Evolutionary conservation across 2,888 invertebrate species (phyloP).

Genomic region (Thymelicus sylvestris): DNA sequence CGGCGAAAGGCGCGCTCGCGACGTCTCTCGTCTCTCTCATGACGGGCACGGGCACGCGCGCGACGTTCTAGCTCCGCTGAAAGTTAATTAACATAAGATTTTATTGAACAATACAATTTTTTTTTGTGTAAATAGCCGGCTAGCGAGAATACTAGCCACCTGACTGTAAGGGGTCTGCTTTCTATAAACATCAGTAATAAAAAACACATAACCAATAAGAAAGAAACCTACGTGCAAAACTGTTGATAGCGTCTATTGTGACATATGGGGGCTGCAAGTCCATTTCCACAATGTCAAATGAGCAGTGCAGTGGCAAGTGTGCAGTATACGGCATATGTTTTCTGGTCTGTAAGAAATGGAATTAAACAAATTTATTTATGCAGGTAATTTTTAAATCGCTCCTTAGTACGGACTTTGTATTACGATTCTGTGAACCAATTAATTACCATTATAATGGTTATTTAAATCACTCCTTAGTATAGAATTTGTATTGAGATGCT

Average conservation of each 20-base stretch:
- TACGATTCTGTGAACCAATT: too few relatives aligned
- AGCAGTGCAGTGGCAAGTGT: conserved; percentile 95
- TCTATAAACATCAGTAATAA: too few relatives aligned
- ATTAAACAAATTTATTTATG: conserved; percentile 7
- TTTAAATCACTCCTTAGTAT: too few relatives aligned
- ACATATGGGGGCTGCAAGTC: conserved; percentile 90
- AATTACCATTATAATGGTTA: too few relatives aligned
- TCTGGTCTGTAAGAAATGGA: conserved; percentile 61
- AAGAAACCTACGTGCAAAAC: conserved; percentile 86
- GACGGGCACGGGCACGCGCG: conserved; percentile 87
- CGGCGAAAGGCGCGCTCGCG: conserved; percentile 91
- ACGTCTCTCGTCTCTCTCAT: conserved; percentile 90
- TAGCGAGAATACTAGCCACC: too few relatives aligned
- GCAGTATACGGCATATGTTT: conserved; percentile 89
- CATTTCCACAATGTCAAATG: conserved; percentile 95
- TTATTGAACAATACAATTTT: too few relatives aligned
- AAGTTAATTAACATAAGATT: conserved; percentile 8
- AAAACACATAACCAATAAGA: neutral
- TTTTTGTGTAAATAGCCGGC: too few relatives aligned
- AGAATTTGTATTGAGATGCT: too few relatives aligned
- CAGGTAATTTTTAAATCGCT: too few relatives aligned
- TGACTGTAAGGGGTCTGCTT: too few relatives aligned
- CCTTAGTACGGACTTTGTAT: too few relatives aligned
- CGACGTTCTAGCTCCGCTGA: conserved; percentile 90
- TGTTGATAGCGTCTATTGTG: conserved; percentile 86